Conservation (phyloP, 1,140 invertebrate genomes). For the Cryptotermes secundus region DNA sequence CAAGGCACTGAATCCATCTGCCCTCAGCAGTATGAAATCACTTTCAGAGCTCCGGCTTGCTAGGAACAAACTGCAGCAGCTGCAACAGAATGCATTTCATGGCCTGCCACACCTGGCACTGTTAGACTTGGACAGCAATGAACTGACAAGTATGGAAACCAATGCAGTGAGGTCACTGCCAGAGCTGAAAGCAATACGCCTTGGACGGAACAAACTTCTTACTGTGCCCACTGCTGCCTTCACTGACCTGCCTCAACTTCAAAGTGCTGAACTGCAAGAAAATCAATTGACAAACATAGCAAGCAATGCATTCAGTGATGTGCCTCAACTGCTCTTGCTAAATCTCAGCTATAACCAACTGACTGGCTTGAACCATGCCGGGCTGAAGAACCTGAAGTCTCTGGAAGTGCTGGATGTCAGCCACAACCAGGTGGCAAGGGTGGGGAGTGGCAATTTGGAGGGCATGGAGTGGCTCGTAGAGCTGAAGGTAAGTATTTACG, state of each 20-base stretch:
- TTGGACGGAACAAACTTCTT: constrained; percentile 69
- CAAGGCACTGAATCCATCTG: constrained; percentile 58
- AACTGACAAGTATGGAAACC: constrained; percentile 72
- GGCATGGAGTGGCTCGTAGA: constrained; percentile 82
- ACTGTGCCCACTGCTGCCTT: constrained; percentile 69
- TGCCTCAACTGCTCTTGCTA: constrained; percentile 74
- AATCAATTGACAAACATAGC: constrained; percentile 72
- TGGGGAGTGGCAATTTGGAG: constrained; percentile 62
- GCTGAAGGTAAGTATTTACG: constrained; percentile 57
- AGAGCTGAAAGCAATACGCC: constrained; percentile 71
- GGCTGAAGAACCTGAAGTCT: constrained; percentile 63
- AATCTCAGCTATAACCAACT: constrained; percentile 80
- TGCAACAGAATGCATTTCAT: constrained; percentile 69
- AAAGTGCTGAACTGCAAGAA: constrained; percentile 75
- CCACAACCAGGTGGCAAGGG: constrained; percentile 69
- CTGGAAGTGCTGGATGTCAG: constrained; percentile 44
- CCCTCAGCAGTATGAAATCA: constrained; percentile 52
- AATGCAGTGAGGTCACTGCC: constrained; percentile 75
- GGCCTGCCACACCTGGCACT: constrained; percentile 68
- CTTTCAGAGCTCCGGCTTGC: constrained; percentile 67
- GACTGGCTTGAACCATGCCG: constrained; percentile 66
- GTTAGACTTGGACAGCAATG: constrained; percentile 79
- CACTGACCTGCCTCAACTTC: constrained; percentile 70
- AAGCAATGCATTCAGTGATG: constrained; percentile 72
- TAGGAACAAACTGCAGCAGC: constrained; percentile 71